Percentiles rank a stretch among this genome's conserved stretches.
Conservation (phyloP, 2,113 vertebrate genomes). For the Cyanoramphus novaezelandiae region DNA sequence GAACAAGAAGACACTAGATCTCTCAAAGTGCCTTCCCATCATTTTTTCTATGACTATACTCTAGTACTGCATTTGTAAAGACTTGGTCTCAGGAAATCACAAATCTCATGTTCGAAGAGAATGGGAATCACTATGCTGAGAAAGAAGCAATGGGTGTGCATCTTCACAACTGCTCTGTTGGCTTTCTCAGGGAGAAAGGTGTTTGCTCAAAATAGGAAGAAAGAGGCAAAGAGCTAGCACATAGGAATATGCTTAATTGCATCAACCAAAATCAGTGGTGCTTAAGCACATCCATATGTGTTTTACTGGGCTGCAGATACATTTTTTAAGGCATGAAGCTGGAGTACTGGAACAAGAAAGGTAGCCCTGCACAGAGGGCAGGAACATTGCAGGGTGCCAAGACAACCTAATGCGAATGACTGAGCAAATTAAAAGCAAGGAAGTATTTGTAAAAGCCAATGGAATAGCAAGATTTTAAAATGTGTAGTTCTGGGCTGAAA, state of each 20-base stretch:
- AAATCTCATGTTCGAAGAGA: neutral
- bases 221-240: neutral
- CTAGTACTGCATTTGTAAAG: neutral
- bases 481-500: neutral
- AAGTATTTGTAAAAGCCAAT: neutral
- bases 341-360: neutral
- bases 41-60: neutral
- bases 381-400: neutral
- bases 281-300: neutral
- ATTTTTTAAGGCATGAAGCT: neutral
- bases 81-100: neutral
- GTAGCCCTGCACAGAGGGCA: neutral
- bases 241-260: neutral
- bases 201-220: neutral
- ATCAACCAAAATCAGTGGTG: neutral
- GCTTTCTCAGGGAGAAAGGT: neutral
- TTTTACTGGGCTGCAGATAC: neutral
- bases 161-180: neutral
- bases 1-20: neutral
- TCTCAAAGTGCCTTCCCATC: neutral
- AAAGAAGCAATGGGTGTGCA: neutral
- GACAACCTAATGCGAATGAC: neutral
- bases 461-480: neutral
- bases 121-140: neutral
- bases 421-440: neutral